Base-by-base conservation (phyloP, 2,797 vertebrate genomes). In the Prionace glauca region DNA sequence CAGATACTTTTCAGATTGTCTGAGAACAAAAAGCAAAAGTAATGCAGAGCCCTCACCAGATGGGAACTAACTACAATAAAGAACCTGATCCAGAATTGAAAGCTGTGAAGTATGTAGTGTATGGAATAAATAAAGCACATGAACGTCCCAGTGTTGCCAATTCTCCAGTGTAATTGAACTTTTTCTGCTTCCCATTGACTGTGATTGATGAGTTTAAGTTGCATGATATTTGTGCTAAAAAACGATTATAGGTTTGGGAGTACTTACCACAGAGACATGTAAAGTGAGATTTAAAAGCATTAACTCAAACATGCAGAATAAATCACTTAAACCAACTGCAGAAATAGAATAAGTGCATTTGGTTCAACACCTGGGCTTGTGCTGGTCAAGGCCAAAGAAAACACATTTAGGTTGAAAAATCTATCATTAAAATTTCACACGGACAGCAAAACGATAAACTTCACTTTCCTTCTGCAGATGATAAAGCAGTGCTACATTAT, bases 101-200 rank as follows among this genome's bases (percentile, higher is more conserved):
- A 92, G 5, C 1, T 69, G 65, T 36, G 26, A 9, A 36, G n/a
- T 41, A 41, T 65, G 29, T 93, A 29, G 10, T 67, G 69, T 69
- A 36, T 69, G 91, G 36, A 93, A 93, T 65, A 41, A 93, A 93
- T 36, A 93, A 93, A 67, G 22, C 41, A 93, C 91, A 93, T 67
- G 67, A 41, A 69, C 41, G 16, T 88, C 65, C 24, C 86, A 87
- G 67, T 71, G n/a, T 94, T 69, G 36, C 67, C n/a, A 90, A 90
- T 90, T 90, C 60, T 62, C 29, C 62, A 60, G 3, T 62, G 60
- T 90, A 29, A 90, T 62, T 7, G 5, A 20, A 3, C 65, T 45
- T 69, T 94, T 94, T 3, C 65, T 45, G 36, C 7, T 94, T 45
- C n/a, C 8, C 36, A 41, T 71, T 71, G 67, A 69, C 92, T 93